Base-by-base conservation (phyloP, 2,797 vertebrate genomes). In the Cryptoblepharus egeriae region DNA sequence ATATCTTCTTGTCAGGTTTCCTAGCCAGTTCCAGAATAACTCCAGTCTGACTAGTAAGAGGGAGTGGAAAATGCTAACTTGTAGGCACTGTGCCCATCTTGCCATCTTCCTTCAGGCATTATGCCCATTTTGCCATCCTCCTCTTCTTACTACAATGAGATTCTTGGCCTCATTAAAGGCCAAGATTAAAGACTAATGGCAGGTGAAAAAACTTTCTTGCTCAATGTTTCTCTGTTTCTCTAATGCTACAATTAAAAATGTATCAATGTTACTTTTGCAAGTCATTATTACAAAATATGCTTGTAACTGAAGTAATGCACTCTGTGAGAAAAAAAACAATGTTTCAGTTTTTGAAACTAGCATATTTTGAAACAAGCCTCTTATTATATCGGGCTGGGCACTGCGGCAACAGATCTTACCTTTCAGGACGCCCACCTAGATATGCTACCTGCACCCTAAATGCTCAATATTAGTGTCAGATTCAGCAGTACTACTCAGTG, bases 231-330 rank as follows among this genome's bases (percentile, higher is more conserved):
- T 13, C 39, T 12, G 58, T 45, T 52, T 75, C 58, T 13, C 39
- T 22, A 45, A 26, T 12, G 52, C 37, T 75, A 68, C 37, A 45
- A 22, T 82, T 82, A 30, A 60, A 58, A 75, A 60, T 32, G 42
- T 32, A 45, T 75, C 24, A 55, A 37, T 72, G 64, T 68, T 45
- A 75, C 24, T 75, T 75, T 75, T 81, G 28, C 26, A 58, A 60
- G 42, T 58, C 26, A 55, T 12, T 6, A 11, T 52, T 5, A 65
- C 5, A 1, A 49, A 65, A 1, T 32, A 74, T 57, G 30, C 61
- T 42, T 9, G n/a, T n/a, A n/a, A n/a, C n/a, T n/a, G n/a, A n/a
- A n/a, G n/a, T n/a, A n/a, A n/a, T 42, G 39, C 39, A 42, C 42
- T 26, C 26, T 30, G 37, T 7, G n/a, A 77, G 5, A 45, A 13